These are phyloP conservation scores for Platypus cylindrus DNA, from an alignment of 2,888 invertebrate genomes.

Conservation along the genomic window DNA sequence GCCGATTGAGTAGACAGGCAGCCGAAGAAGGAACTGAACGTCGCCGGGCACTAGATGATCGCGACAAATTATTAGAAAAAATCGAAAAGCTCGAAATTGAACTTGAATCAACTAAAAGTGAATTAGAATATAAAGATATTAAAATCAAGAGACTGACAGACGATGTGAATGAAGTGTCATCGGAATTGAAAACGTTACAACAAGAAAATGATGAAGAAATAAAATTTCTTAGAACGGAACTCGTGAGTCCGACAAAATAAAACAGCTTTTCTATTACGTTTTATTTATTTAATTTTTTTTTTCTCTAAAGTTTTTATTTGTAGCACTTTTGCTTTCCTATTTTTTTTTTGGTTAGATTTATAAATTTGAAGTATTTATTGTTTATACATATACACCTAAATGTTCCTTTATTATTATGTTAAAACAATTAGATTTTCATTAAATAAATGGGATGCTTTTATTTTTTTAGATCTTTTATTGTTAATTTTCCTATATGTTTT, in stretches of 20 bases:
- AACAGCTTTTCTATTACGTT: conserved; percentile 3
- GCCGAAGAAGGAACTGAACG: conserved; percentile 75
- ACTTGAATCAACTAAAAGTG: conserved; percentile 51
- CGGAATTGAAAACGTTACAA: conserved; percentile 44
- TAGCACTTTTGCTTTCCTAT: conserved; percentile 6
- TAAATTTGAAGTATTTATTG: conserved; percentile 4
- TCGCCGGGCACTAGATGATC: conserved; percentile 56
- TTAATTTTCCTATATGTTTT: conserved; percentile 3
- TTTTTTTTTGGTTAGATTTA: conserved; percentile 7
- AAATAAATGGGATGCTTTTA: no score
- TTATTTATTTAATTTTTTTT: conserved; percentile 5
- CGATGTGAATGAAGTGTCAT: conserved; percentile 60
- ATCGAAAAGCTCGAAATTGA: conserved; percentile 51
- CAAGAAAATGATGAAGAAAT: conserved; percentile 42
- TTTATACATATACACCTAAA: not conserved
- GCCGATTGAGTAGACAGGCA: conserved; percentile 67
- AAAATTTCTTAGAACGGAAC: conserved; percentile 40
- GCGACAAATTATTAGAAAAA: conserved; percentile 51
- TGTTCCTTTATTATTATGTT: no score
- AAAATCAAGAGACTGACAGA: conserved; percentile 59
- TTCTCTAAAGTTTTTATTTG: conserved; percentile 5
- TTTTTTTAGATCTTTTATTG: not conserved
- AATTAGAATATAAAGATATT: conserved; percentile 53
- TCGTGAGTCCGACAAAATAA: conserved; percentile 38
- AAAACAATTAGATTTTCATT: no score